Evolutionary conservation across 2,113 vertebrate genomes (phyloP).

Genomic region (Sus scrofa): DNA sequence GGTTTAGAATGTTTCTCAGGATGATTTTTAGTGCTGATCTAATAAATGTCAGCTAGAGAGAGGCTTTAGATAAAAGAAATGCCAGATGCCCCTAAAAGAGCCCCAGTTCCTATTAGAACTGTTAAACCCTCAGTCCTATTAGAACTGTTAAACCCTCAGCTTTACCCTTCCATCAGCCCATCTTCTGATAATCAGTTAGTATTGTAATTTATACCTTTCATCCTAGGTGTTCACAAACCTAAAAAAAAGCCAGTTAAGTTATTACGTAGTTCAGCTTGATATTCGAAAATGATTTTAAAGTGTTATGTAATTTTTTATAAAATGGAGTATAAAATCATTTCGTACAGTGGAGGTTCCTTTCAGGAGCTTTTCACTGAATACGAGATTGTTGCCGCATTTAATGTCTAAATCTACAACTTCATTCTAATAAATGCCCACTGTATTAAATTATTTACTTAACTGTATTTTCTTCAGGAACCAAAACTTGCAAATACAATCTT

Average conservation of each 20-base stretch:
- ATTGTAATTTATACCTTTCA: not conserved
- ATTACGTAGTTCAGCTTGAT: not conserved
- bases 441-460: slow-evolving; percentile 60
- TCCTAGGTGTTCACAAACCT: not conserved
- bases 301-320: slow-evolving; percentile 26
- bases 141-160: not conserved
- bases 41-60: slow-evolving; percentile 6
- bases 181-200: not conserved
- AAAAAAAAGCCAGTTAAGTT: slow-evolving; percentile 8
- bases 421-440: slow-evolving; percentile 54
- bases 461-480: slow-evolving; percentile 49
- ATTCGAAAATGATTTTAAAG: slow-evolving; percentile 62
- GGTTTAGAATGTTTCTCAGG: not conserved
- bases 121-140: not conserved
- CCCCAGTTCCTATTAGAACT: slow-evolving; percentile 5
- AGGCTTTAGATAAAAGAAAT: slow-evolving; percentile 65
- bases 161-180: not conserved
- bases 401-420: slow-evolving; percentile 39
- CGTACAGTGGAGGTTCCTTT: slow-evolving; percentile 30
- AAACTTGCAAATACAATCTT: slow-evolving; percentile 47
- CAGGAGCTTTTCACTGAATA: not conserved
- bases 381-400: not conserved
- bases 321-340: slow-evolving; percentile 33
- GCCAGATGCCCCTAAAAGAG: not conserved
- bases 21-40: not conserved